Evolutionary conservation across 2,113 vertebrate genomes (phyloP), one percentile per base, ranked within the genome.

Genomic region (Lathamus discolor): DNA sequence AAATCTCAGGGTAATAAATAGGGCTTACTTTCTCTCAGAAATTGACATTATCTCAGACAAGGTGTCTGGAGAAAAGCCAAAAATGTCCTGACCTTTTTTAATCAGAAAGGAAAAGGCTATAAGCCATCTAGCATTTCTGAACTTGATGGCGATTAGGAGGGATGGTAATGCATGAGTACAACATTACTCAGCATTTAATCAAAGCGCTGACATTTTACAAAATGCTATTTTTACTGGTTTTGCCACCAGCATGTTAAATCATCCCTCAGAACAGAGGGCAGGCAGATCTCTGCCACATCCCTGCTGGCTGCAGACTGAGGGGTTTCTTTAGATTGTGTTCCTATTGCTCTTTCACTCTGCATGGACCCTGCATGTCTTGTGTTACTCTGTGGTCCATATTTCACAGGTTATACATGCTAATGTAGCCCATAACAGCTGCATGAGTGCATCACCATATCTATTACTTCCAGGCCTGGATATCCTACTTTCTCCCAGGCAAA

Each of bases 1-100:
- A 97, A 94, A 74, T 92, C 51, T 87, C 79, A 15, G 83, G 35
- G 22, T 95, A 83, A 83, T 81, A 95, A 70, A 76, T 86, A 78
- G 9, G 6, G 62, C 27, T 68, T 55, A 49, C 10, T 48, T 85
- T 77, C 37, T 61, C 33, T 33, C 16, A 75, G 48, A 69, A 84
- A 83, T 4, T 31, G 28, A 61, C 37, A 33, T 77, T 70, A 44
- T 57, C 29, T 73, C 51, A 63, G 51, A 63, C 11, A 92, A 86
- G 24, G 70, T 35, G 10, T 69, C 17, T 66, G 44, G 7, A 22
- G 17, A 2, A 75, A 41, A 39, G 68, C 39, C 2, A 62, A 74
- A 73, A 61, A 91, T 20, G 9, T 69, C 15, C 43, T 35, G 77
- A n/a, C 10, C 41, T 80, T 57, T 37, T 83, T 83, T 73, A 76